Conservation (phyloP, 2,797 vertebrate species). For the Poecile montanus region DNA sequence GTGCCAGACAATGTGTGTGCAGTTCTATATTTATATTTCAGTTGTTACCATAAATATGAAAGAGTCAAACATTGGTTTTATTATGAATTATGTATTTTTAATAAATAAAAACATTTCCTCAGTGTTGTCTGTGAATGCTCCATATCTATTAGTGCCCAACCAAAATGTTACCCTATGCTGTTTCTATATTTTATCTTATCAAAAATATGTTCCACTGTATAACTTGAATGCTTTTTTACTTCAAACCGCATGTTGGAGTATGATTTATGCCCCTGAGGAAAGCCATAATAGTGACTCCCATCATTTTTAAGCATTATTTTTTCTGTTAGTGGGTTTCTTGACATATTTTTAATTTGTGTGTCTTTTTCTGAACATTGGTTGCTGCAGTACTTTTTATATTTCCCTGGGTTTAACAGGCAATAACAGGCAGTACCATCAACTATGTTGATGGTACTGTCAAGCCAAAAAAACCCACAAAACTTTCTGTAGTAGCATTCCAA, state of each 20-base stretch:
- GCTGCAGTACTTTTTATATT: neutral
- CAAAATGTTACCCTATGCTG: neutral
- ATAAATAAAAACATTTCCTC: neutral
- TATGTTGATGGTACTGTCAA: neutral
- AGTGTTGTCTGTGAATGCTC: neutral
- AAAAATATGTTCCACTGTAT: neutral
- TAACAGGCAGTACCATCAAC: neutral
- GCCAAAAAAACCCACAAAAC: neutral
- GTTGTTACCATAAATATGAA: neutral
- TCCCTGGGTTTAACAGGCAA: neutral
- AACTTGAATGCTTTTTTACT: neutral
- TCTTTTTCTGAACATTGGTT: neutral
- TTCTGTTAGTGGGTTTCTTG: neutral
- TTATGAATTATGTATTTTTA: neutral
- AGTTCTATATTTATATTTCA: neutral
- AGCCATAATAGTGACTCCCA: neutral
- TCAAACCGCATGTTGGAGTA: neutral
- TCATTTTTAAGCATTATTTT: neutral
- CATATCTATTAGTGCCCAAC: neutral
- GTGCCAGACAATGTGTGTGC: neutral
- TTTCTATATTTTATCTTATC: neutral
- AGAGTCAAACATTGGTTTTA: neutral
- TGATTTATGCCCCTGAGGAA: neutral
- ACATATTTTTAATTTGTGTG: neutral
- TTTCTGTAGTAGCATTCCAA: neutral